Evolutionary conservation across 2,113 vertebrate species (phyloP), one percentile per base, ranked within the genome.

Genomic region (Cyphomyrus plagiostoma): DNA sequence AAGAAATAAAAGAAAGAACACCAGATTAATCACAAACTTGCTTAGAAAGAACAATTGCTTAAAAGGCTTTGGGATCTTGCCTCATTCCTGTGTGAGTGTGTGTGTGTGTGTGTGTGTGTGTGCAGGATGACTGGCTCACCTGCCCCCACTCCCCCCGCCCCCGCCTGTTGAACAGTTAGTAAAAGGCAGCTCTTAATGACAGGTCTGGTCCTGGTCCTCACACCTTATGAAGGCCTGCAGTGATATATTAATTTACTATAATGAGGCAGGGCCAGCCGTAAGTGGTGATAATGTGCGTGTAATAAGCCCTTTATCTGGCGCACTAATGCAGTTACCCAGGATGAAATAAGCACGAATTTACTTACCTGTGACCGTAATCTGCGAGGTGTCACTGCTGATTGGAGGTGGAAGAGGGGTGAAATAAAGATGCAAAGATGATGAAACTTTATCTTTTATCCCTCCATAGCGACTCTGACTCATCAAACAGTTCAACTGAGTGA

Each of bases 181-280:
- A 46, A 84, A 48, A 39, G 82, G 21, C 42, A 45, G 80, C 35
- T 82, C 19, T 84, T 84, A 84, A 45, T 42, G 45, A 45, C 45
- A 42, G 45, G 45, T 3, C 42, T 10, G 42, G 7, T 46, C 42
- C 35, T 10, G 45, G 74, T 42, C 35, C 74, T 42, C 35, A 5
- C 45, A 84, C 82, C 42, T 23, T 23, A 30, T 23, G 80, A 21
- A 83, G 80, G 19, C 80, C 42, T 45, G 82, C 39, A 48, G 45
- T 84, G 82, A 84, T 48, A 84, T 48, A 45, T 84, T 84, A 84
- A 84, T 84, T 84, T 48, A 84, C 82, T n/a, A 84, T 84, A 84
- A 84, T 48, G 82, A 84, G 82, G 45, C 82, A 48, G 45, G 82
- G 23, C 15, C 45, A 48, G 42, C 42, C 45, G 45, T 84, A 84